Percentiles rank a stretch among this genome's conserved stretches.
These are phyloP conservation scores for Rhipidura dahli DNA, from an alignment of 2,113 vertebrate species.

Conservation along the genomic window DNA sequence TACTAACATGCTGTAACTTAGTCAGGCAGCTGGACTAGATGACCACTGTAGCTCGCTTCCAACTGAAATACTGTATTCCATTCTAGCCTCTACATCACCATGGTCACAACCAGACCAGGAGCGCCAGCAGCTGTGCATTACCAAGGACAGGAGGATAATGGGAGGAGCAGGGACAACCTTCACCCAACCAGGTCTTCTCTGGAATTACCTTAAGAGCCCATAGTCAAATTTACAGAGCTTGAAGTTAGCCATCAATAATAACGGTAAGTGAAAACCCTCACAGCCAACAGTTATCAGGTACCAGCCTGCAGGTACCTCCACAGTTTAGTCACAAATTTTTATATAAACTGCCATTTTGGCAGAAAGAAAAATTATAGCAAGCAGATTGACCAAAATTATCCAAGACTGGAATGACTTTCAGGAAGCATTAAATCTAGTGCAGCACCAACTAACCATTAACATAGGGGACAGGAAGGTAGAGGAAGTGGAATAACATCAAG, in stretches of 20 bases:
- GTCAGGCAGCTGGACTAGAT: neutral
- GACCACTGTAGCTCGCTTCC: neutral
- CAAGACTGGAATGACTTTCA: neutral
- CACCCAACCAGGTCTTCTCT: neutral
- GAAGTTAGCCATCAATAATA: rapidly evolving
- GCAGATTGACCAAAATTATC: neutral
- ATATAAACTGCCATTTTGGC: neutral
- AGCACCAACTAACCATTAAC: neutral
- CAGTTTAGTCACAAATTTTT: neutral
- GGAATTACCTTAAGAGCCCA: neutral
- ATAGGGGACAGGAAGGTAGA: neutral
- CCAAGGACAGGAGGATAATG: neutral
- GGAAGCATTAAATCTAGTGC: neutral
- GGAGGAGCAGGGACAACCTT: neutral
- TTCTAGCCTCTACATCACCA: rapidly evolving
- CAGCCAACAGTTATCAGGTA: neutral
- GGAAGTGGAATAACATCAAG: neutral
- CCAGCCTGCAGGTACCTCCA: neutral
- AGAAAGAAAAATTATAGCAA: neutral
- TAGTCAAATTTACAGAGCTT: neutral
- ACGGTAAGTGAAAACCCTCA: neutral
- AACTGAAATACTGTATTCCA: neutral
- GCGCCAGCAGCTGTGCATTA: rapidly evolving
- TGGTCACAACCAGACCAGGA: neutral
- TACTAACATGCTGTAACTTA: neutral